These are phyloP conservation scores for Idaea straminata DNA, from an alignment of 2,888 invertebrate species.

Conservation along the genomic window DNA sequence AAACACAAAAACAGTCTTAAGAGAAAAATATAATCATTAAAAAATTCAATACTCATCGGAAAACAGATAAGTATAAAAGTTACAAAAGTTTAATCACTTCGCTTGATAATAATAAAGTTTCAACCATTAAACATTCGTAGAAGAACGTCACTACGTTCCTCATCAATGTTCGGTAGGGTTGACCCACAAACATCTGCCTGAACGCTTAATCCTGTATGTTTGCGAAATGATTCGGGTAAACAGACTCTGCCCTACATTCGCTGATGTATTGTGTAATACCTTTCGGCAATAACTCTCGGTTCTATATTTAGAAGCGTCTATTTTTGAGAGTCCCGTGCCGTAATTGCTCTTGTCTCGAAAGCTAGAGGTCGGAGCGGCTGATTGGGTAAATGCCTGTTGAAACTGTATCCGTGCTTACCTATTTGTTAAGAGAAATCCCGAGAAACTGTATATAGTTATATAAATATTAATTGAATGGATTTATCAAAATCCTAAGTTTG, in stretches of 20 bases:
- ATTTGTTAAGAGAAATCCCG: neutral
- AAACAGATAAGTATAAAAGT: too few relatives aligned
- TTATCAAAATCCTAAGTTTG: neutral
- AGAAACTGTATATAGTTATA: neutral
- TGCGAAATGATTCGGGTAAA: slow-evolving; percentile 30
- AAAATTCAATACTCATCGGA: too few relatives aligned
- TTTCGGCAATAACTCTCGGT: slow-evolving; percentile 10
- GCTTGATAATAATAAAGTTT: slow-evolving; percentile 13
- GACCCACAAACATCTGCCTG: slow-evolving; percentile 37
- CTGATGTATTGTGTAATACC: slow-evolving; percentile 30
- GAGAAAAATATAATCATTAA: too few relatives aligned
- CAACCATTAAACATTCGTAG: too few relatives aligned
- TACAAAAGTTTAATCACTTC: too few relatives aligned
- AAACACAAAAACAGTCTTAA: too few relatives aligned
- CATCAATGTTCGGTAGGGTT: slow-evolving; percentile 25
- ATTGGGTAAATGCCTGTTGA: neutral
- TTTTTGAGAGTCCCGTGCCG: slow-evolving; percentile 6
- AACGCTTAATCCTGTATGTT: slow-evolving; percentile 37
- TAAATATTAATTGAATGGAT: neutral
- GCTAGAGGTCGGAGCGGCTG: neutral
- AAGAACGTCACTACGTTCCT: neutral
- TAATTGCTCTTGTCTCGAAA: slow-evolving; percentile 12
- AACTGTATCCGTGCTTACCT: neutral
- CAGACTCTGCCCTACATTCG: slow-evolving; percentile 31
- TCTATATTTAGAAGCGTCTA: slow-evolving; percentile 19